Conservation (phyloP, 2,113 vertebrate species). For the Chaetops frenatus region DNA sequence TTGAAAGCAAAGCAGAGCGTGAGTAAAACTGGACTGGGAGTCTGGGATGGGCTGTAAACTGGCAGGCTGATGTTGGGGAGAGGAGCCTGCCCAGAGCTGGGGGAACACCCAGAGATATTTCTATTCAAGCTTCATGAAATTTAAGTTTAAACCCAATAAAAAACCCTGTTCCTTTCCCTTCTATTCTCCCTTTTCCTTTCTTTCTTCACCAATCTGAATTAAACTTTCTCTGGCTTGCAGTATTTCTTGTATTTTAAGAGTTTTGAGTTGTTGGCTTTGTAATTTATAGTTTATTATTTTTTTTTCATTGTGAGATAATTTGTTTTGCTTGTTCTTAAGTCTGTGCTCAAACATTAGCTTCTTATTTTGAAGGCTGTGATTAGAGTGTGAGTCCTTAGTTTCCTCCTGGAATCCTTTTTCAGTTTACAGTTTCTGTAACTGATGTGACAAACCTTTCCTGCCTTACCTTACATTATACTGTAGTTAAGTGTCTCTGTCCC, state of each 20-base stretch:
- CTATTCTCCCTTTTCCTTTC: not conserved
- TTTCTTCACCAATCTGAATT: not conserved
- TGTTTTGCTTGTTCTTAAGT: not conserved
- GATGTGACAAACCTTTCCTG: not conserved
- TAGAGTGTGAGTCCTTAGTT: not conserved
- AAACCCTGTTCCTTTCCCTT: not conserved
- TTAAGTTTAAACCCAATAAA: not conserved
- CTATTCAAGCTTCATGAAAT: not conserved
- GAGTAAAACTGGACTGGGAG: not conserved
- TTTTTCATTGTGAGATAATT: not conserved
- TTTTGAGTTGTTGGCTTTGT: not conserved
- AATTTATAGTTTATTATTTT: not conserved
- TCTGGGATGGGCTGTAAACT: not conserved
- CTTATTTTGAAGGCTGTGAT: not conserved
- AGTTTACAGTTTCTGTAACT: not conserved
- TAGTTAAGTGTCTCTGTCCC: not conserved
- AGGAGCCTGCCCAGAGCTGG: not conserved
- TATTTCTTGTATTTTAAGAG: not conserved
- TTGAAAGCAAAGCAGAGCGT: not conserved
- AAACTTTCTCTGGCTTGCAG: not conserved
- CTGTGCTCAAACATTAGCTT: not conserved
- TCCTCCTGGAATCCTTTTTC: not conserved
- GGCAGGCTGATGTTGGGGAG: not conserved
- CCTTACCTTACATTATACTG: not conserved
- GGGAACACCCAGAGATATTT: not conserved